Percentiles rank a stretch among this genome's conserved stretches.
Evolutionary conservation across 2,888 invertebrate species (phyloP).

Genomic region (Sinohyriopsis cumingii): DNA sequence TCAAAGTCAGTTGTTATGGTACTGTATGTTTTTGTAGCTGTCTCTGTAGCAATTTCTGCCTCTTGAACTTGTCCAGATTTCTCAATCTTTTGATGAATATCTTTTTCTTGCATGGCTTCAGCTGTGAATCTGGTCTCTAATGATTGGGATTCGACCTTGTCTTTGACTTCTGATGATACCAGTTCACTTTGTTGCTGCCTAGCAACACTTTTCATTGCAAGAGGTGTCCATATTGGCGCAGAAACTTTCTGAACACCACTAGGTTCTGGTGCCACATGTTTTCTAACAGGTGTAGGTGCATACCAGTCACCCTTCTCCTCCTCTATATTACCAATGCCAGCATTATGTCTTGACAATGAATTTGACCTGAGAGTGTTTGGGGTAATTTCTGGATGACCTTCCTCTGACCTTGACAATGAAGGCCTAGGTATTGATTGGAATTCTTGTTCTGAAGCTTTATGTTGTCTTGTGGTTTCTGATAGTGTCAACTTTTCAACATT

Average conservation of each 20-base stretch:
- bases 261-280: not conserved
- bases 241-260: not conserved
- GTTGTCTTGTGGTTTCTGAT: too few species aligned
- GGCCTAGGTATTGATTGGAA: too few species aligned
- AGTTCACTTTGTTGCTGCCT: conserved; percentile 4
- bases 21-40: too few species aligned
- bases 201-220: conserved; percentile 31
- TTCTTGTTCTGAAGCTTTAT: too few species aligned
- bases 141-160: not conserved
- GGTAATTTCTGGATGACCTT: not conserved
- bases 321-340: not conserved
- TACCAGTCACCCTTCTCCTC: not conserved
- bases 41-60: too few species aligned
- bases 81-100: too few species aligned
- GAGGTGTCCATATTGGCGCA: conserved; percentile 33
- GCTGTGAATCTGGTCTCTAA: not conserved
- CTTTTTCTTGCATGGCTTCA: conserved; percentile 1
- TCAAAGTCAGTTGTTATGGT: too few species aligned
- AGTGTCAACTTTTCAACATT: too few species aligned
- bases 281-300: not conserved
- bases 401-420: too few species aligned
- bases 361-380: conserved; percentile 18
- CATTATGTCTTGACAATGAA: not conserved
- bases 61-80: too few species aligned
- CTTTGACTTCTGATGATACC: not conserved